Evolutionary conservation across 2,888 invertebrate genomes (phyloP).

Genomic region (Saturnia pavonia): DNA sequence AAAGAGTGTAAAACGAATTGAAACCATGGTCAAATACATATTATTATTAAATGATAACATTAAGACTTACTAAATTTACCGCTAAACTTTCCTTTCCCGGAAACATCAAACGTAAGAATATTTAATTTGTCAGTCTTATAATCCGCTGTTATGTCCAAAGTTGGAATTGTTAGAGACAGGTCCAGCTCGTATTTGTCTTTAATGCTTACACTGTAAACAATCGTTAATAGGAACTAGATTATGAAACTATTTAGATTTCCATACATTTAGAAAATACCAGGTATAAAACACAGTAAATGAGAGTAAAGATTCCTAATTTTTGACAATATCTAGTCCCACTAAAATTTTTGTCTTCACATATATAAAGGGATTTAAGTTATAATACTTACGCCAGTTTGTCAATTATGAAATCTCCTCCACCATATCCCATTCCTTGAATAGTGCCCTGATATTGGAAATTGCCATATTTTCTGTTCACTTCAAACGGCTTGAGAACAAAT

Average conservation of each 20-base stretch:
- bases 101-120: neutral
- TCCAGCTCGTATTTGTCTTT: neutral
- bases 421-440: neutral
- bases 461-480: neutral
- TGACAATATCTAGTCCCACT: neutral
- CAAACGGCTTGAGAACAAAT: neutral
- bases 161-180: neutral
- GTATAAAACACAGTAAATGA: neutral
- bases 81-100: neutral
- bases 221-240: neutral
- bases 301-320: neutral
- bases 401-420: neutral
- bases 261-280: too few relatives aligned
- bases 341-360: neutral
- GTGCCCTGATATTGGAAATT: neutral
- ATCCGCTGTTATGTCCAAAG: slow-evolving; percentile 2
- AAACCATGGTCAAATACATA: neutral
- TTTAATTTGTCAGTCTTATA: neutral
- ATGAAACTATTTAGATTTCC: neutral
- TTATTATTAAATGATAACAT: neutral
- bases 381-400: neutral
- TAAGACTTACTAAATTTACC: slow-evolving; percentile 6
- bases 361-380: neutral
- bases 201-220: neutral
- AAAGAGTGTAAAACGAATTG: neutral